These are phyloP conservation scores for Atethmia centrago DNA, from an alignment of 2,888 invertebrate genomes.

Conservation along the genomic window DNA sequence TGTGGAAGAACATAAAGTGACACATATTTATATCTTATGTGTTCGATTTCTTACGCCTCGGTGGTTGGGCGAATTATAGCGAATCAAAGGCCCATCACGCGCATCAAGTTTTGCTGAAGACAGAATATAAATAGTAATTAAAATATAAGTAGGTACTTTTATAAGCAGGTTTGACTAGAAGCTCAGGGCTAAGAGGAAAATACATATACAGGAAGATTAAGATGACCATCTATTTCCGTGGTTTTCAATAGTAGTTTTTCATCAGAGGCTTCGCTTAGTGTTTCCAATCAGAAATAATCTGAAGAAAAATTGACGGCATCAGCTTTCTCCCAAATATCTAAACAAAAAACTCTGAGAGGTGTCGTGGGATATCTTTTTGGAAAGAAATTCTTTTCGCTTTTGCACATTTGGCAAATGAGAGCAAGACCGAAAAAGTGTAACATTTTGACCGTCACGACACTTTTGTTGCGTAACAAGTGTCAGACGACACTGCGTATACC, in stretches of 20 bases:
- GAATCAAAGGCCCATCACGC: background rate
- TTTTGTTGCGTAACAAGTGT: too few species aligned
- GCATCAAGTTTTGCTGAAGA: background rate
- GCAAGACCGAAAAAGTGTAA: too few species aligned
- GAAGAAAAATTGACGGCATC: background rate
- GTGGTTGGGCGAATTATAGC: background rate
- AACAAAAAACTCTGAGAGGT: background rate
- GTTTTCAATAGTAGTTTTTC: background rate
- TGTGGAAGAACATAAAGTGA: too few species aligned
- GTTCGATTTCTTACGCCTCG: background rate
- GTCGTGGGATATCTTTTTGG: too few species aligned
- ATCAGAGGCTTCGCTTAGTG: background rate
- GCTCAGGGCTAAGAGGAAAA: constrained; percentile 8
- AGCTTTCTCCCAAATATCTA: background rate
- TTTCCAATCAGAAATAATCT: background rate
- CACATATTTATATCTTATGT: background rate
- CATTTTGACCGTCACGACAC: too few species aligned
- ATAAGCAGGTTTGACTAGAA: background rate
- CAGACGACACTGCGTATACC: too few species aligned
- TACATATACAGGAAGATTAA: background rate
- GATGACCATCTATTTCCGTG: background rate
- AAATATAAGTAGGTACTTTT: background rate
- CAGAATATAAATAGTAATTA: background rate
- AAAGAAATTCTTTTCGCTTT: too few species aligned
- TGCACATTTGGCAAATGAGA: too few species aligned